Conservation (phyloP, 2,113 vertebrate species). For the Xerus inauris region DNA sequence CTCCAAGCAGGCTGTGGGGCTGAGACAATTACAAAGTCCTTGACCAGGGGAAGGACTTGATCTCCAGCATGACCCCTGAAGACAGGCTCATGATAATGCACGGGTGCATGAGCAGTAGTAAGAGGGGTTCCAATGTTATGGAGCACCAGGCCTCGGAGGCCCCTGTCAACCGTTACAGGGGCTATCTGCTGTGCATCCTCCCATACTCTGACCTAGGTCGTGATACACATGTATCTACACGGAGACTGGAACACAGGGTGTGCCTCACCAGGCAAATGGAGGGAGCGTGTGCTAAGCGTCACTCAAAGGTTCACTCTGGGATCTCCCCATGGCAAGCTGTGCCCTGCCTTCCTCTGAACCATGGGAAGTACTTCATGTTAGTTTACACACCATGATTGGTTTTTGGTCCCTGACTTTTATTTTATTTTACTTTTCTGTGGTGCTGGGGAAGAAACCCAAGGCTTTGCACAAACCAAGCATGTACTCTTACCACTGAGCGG, state of each 20-base stretch:
- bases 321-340: accelerated
- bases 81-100: background rate
- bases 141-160: no score
- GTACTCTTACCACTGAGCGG: background rate
- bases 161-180: background rate
- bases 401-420: background rate
- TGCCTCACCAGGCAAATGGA: background rate
- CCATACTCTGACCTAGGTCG: no score
- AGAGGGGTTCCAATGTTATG: no score
- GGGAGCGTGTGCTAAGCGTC: no score
- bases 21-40: background rate
- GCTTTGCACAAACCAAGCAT: no score
- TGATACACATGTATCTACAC: accelerated
- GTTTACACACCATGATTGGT: background rate
- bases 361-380: background rate
- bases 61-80: no score
- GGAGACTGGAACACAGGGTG: background rate
- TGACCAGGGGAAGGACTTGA: background rate
- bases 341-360: background rate
- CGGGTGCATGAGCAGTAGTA: background rate
- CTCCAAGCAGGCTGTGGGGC: background rate
- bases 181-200: background rate
- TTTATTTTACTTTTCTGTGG: background rate
- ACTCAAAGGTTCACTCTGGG: no score
- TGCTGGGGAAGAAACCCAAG: background rate